A percentile compares a stretch with the other conserved stretches of the same genome.
These are phyloP conservation scores for Syrphus vitripennis DNA, from an alignment of 2,888 invertebrate species.

Conservation along the genomic window DNA sequence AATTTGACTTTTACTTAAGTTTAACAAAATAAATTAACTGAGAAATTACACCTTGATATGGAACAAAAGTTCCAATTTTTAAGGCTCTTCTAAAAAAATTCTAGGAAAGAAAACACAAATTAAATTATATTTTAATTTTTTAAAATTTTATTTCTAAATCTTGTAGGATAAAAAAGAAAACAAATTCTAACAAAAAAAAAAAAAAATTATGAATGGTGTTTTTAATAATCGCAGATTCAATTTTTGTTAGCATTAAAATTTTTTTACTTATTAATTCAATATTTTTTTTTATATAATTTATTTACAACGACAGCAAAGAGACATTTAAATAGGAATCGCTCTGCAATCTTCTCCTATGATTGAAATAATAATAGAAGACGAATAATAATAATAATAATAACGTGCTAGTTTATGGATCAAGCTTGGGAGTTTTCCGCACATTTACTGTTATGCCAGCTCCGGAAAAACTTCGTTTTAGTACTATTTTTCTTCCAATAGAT, in stretches of 20 bases:
- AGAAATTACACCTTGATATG: no score
- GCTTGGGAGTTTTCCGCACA: conserved; percentile 63
- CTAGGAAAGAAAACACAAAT: not conserved
- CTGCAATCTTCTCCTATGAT: conserved; percentile 36
- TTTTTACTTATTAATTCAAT: conserved; percentile 19
- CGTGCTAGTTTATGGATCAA: conserved; percentile 48
- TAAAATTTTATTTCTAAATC: conserved; percentile 16
- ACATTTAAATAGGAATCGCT: conserved; percentile 45
- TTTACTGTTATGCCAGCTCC: conserved; percentile 46
- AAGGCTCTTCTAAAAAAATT: no score
- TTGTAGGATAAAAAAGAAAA: conserved; percentile 24
- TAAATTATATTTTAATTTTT: not conserved
- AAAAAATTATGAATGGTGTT: not conserved
- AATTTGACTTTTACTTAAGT: no score
- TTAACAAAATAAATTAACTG: no score
- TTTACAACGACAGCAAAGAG: conserved; percentile 48
- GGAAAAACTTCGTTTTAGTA: conserved; percentile 75
- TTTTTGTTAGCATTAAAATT: not conserved
- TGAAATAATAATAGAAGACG: conserved; percentile 3
- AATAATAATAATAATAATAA: conserved; percentile 10
- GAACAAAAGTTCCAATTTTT: not conserved
- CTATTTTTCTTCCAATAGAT: conserved; percentile 75
- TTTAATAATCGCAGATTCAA: conserved; percentile 5
- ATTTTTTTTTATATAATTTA: conserved; percentile 37
- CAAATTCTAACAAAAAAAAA: not conserved